Conservation (phyloP, 2,888 invertebrate species). For the Lacanobia oleracea region DNA sequence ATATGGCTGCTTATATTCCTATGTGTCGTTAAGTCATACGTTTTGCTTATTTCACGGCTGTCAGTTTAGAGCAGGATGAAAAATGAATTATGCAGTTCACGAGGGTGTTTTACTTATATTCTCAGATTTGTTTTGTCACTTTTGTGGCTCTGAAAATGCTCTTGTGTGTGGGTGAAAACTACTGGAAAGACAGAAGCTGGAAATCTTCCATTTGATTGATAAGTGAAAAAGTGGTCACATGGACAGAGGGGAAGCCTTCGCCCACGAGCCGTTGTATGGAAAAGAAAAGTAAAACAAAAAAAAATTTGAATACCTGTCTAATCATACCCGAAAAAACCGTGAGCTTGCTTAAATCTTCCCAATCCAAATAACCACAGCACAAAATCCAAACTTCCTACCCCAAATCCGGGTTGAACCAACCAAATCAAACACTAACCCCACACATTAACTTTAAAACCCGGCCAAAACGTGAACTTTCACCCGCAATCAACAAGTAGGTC, state of each 20-base stretch:
- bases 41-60: conserved; percentile 12
- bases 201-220: too few relatives aligned
- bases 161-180: neutral
- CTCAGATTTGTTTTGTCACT: neutral
- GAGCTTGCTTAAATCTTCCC: neutral
- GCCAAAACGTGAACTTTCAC: conserved; percentile 21
- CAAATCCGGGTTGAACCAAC: conserved; percentile 1
- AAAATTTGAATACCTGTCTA: neutral
- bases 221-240: neutral
- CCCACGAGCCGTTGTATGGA: neutral
- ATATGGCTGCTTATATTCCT: conserved; percentile 1
- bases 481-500: conserved; percentile 61
- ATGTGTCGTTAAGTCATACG: neutral
- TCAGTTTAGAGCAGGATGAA: neutral
- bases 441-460: conserved; percentile 4
- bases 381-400: conserved; percentile 1
- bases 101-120: neutral
- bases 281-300: neutral
- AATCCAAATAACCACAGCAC: neutral
- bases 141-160: too few relatives aligned
- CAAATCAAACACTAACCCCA: neutral
- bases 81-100: conserved; percentile 15
- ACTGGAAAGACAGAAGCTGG: too few relatives aligned
- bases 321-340: neutral
- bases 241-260: neutral